Conservation (phyloP, 1,140 invertebrate genomes). For the Temnothorax curvispinosus region DNA sequence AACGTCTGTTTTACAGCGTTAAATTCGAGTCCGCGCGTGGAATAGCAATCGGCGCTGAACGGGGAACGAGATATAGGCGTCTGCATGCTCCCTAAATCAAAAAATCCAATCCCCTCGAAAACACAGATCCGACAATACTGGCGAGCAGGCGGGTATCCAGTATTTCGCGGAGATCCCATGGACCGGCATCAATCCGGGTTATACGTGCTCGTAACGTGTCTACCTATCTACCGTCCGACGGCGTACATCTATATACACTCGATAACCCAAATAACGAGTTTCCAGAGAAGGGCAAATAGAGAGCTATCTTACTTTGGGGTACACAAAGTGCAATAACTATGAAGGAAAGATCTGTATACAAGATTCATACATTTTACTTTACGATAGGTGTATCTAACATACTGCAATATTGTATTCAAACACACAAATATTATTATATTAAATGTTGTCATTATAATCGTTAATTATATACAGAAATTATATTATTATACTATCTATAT, state of each 20-base stretch:
- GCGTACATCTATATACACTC: conserved; percentile 47
- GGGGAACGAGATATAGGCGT: conserved; percentile 61
- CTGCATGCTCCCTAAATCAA: conserved; percentile 73
- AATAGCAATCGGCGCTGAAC: conserved; percentile 47
- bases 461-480: not conserved
- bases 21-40: conserved; percentile 65
- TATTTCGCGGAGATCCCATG: conserved; percentile 67
- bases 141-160: conserved; percentile 66
- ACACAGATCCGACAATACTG: conserved; percentile 75
- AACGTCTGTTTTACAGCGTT: conserved; percentile 74
- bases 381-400: not conserved
- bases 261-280: conserved; percentile 75
- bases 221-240: conserved; percentile 41
- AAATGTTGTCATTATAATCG: not conserved
- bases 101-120: conserved; percentile 78
- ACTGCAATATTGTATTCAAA: not conserved
- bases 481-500: not conserved
- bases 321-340: conserved; percentile 1
- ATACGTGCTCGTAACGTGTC: conserved; percentile 73
- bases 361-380: not conserved
- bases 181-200: conserved; percentile 71
- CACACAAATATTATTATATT: not conserved
- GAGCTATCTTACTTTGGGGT: conserved; percentile 14
- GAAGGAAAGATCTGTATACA: not conserved
- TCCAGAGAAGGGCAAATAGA: conserved; percentile 60